Base-by-base conservation (phyloP, 2,888 invertebrate species). In the Agriotes lineatus region DNA sequence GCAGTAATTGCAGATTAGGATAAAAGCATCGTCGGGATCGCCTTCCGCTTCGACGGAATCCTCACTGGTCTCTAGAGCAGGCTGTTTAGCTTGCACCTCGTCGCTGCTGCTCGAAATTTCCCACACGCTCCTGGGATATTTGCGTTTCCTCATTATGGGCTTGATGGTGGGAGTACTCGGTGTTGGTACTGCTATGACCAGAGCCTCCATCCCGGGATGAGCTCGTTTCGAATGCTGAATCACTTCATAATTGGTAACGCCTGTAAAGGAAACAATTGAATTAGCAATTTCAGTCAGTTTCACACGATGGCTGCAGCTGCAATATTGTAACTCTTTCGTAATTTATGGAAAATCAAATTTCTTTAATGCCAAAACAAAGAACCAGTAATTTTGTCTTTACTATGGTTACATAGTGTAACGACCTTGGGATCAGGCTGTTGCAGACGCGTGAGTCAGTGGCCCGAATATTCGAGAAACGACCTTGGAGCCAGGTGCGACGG, bases 1-100 rank as follows among this genome's bases (percentile, higher is more conserved):
- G 62, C 79, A 79, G 56, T 77, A 75, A 4, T 70, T 66, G 59
- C 79, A 79, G 3, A 72, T 54, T 57, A 66, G 76, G 0, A 71
- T 22, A 14, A 48, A 18, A 4, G 18, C 33, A 22, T 63, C 56
- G 4, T 69, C 35, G 22, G 39, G 30, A 30, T 59, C 52, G 1
- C 0, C 16, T 16, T 30, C 35, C 2, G 19, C 10, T 3, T 52
- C 52, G 1, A 14, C 33, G n/a, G 9, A 30, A 2, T 7, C 10
- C 12, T 45, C 48, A 0, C n/a, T 3, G 3, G 12, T 6, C 22
- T 25, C 48, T 25, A 12, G 12, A 1, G n/a, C 25, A 12, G 48
- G 19, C 9, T 12, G 12, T 52, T 67, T 67, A 14, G 20, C 2
- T 12, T 30, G 25, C 0, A 20, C 16, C 30, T 42, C 58, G 0